Base-by-base conservation (phyloP, 2,113 vertebrate genomes). In the Baryphthengus martii region DNA sequence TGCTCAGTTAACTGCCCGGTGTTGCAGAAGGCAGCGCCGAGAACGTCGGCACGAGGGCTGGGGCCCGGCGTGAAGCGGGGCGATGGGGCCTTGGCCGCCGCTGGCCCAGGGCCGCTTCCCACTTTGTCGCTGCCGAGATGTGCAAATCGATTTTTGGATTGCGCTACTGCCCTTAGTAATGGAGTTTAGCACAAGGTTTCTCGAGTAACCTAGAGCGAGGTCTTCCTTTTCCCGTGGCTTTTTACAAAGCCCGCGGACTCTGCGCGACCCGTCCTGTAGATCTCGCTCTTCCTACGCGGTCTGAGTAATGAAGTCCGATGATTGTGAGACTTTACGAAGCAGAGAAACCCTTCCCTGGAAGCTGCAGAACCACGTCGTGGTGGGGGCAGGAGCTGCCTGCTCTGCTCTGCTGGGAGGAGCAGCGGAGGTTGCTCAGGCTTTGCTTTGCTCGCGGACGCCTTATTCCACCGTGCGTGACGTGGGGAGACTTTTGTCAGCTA, bases 401-500 rank as follows among this genome's bases (percentile, higher is more conserved):
- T 40, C 19, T 40, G 47, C 82, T 35, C 40, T 13, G n/a, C n/a
- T n/a, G n/a, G 24, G 33, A 77, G 66, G 37, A 44, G 26, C 44
- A 44, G 58, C 2, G 1, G 42, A 13, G 33, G 26, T 29, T 71
- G 19, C 49, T 39, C 4, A 58, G 85, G 52, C 42, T 88, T 42
- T 25, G 52, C 66, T 59, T 31, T 67, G 80, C 10, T 4, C 44
- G 2, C 44, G n/a, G n/a, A 17, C 6, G 2, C 5, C 17, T 18
- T 17, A 59, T 33, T 10, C 29, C 68, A 3, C 15, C 10, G 29
- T 11, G 5, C 19, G 0, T 0, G 1, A 39, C 7, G 0, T 1
- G 0, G 40, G 24, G 39, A 74, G 5, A 9, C 21, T 14, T 55
- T 90, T 39, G 9, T 1, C 37, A 42, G 42, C 29, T 23, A 28